Conservation (phyloP, 2,888 invertebrate species). For the Fragum fragum region DNA sequence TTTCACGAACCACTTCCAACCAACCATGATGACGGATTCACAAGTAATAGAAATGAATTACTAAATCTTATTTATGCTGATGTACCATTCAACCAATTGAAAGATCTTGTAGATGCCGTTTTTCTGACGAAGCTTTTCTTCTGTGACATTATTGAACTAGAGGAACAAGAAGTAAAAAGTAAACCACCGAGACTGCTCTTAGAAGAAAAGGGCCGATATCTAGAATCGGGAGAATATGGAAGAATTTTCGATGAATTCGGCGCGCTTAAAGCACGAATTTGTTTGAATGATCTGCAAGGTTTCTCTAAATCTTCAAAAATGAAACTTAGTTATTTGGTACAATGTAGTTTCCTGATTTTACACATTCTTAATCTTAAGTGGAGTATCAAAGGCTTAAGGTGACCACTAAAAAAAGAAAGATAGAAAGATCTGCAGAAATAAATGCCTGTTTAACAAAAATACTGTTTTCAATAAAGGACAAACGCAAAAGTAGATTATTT, state of each 20-base stretch:
- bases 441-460: too few relatives aligned
- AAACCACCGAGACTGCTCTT: not conserved
- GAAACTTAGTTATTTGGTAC: too few relatives aligned
- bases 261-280: not conserved
- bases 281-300: not conserved
- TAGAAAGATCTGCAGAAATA: too few relatives aligned
- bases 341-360: too few relatives aligned
- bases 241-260: not conserved
- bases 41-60: not conserved
- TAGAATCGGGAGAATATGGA: not conserved
- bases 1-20: not conserved
- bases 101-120: not conserved
- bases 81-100: not conserved
- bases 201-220: not conserved
- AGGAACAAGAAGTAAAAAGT: not conserved
- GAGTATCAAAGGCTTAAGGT: too few relatives aligned
- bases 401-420: too few relatives aligned
- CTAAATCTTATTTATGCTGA: not conserved
- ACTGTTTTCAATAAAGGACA: too few relatives aligned
- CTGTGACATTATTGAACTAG: not conserved
- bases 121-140: not conserved
- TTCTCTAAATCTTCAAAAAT: not conserved
- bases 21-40: not conserved
- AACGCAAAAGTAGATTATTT: too few relatives aligned
- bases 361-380: too few relatives aligned